These are phyloP conservation scores for Ashinkailepas kermadecensis DNA, from an alignment of 2,888 invertebrate species.

Conservation along the genomic window DNA sequence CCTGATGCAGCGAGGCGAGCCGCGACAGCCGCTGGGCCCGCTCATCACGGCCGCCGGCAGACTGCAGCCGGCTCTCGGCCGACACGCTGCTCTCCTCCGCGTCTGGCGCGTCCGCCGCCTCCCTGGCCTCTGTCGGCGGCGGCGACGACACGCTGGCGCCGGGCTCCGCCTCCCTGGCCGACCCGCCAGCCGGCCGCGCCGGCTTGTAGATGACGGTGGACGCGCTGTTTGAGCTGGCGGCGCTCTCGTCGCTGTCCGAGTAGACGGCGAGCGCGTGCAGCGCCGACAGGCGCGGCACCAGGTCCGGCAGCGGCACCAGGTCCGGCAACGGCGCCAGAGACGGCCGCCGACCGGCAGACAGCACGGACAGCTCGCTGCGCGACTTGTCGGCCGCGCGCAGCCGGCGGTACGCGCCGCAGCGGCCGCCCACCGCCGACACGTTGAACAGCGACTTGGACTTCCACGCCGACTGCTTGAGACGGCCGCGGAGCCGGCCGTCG, in stretches of 20 bases:
- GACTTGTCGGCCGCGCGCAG: not conserved
- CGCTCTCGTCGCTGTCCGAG: slow-evolving; percentile 14
- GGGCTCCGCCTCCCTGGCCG: too few species aligned
- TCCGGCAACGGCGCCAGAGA: not conserved
- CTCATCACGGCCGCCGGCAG: not conserved
- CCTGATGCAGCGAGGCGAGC: not conserved
- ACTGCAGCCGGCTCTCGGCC: not conserved
- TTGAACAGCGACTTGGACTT: slow-evolving; percentile 21
- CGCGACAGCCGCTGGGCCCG: not conserved
- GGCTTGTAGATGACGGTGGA: slow-evolving; percentile 16
- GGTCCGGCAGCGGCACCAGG: not conserved
- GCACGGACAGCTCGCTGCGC: not conserved
- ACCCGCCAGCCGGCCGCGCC: not conserved
- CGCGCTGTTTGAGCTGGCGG: slow-evolving; percentile 4
- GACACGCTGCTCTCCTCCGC: not conserved
- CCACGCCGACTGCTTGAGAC: not conserved
- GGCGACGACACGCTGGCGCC: too few species aligned
- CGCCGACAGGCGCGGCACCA: slow-evolving; percentile 14
- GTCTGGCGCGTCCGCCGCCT: not conserved
- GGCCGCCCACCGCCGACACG: not conserved
- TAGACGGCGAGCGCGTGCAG: slow-evolving; percentile 7
- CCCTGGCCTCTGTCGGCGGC: not conserved
- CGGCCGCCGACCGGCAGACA: too few species aligned
- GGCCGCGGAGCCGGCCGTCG: not conserved
- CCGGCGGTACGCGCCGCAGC: not conserved